Evolutionary conservation across 2,797 vertebrate species (phyloP), one percentile per base, ranked within the genome.

Genomic region (Orestias chungarensis): DNA sequence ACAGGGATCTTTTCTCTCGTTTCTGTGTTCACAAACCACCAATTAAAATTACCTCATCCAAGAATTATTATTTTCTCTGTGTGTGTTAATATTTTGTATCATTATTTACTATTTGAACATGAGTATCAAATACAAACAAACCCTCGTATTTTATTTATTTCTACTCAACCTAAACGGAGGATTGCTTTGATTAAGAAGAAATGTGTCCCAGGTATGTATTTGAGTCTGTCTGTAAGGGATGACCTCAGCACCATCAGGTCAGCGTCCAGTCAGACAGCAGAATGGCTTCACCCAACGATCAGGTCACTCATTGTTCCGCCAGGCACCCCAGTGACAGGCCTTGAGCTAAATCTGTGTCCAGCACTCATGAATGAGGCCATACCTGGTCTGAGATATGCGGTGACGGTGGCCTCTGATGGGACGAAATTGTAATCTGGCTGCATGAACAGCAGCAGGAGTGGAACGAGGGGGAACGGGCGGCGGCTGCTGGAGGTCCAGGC

Each of bases 311-410:
- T 90, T 84, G 80, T 68, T 70, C 59, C 72, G 66, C 76, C 79
- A 78, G 76, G 86, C 86, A 73, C 71, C 68, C 75, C 70, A 49
- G 8, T 1, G 69, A 84, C 65, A 46, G 70, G 74, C 76, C 79
- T 49, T 5, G 76, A 85, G 86, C 87, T 86, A 85, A 89, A 89
- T 83, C 87, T 89, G 87, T 79, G 88, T 88, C 89, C 88, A 87
- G 79, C 86, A 81, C 81, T 88, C 81, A 71, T 82, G 87, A 88
- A 80, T 83, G 77, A 74, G 75, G 25, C 80, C 74, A 2, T 75
- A 73, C 68, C 86, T 66, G 78, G 43, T 20, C 70, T 88, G 86
- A 90, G 82, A 81, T 84, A 88, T 83, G 85, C 88, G 85, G 87
- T 88, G 86, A 71, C 17, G 65, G 79, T 14, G 73, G 23, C 1